phyloP scores from a whole-genome alignment of 1,140 invertebrate species.

The Odontomachus brunneus region DNA sequence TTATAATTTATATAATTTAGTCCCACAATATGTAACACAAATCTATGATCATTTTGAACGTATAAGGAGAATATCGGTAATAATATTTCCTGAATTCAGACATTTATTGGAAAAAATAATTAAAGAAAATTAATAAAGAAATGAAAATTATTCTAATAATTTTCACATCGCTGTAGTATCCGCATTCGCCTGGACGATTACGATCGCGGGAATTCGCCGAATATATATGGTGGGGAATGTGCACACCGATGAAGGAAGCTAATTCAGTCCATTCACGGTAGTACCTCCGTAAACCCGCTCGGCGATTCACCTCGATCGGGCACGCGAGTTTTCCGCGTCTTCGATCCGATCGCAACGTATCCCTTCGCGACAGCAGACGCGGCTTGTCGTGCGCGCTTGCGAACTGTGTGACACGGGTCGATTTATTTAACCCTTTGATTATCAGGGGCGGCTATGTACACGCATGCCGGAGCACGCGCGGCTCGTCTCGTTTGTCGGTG shows the following conservation, averaged over 20 bases:
- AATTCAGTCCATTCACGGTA: slow-evolving; percentile 66
- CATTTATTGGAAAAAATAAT: too few relatives aligned
- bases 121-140: too few relatives aligned
- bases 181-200: background rate
- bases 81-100: too few relatives aligned
- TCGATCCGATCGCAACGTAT: background rate
- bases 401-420: background rate
- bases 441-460: background rate
- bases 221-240: slow-evolving; percentile 61
- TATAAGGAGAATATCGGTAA: too few relatives aligned
- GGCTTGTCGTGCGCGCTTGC: background rate
- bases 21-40: too few relatives aligned
- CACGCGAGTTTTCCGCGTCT: slow-evolving; percentile 29
- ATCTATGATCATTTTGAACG: too few relatives aligned
- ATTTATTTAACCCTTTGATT: slow-evolving; percentile 46
- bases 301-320: slow-evolving; percentile 31
- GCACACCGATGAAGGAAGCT: slow-evolving; percentile 43
- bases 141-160: too few relatives aligned
- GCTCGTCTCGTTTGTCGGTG: background rate
- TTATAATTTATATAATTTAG: too few relatives aligned
- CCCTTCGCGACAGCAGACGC: background rate
- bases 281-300: slow-evolving; percentile 60
- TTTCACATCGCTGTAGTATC: too few relatives aligned
- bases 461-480: background rate
- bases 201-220: slow-evolving; percentile 43